Conservation (phyloP, 2,797 vertebrate genomes). For the Sebastes iracundus region DNA sequence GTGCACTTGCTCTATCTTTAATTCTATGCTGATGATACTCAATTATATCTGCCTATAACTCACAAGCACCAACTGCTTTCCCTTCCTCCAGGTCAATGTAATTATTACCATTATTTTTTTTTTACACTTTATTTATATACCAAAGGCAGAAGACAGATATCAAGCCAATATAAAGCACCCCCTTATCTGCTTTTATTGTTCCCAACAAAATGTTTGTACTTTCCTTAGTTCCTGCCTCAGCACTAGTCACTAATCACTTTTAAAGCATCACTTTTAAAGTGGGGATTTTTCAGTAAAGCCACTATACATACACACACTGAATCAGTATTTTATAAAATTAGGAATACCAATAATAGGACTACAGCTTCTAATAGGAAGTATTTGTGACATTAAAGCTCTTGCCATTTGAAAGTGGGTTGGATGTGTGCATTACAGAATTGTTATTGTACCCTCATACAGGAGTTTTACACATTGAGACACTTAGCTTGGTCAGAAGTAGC, state of each 20-base stretch:
- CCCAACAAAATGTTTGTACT: not conserved
- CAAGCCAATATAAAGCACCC: not conserved
- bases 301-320: not conserved
- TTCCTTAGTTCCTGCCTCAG: not conserved
- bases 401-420: not conserved
- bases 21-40: not conserved
- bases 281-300: not conserved
- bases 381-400: not conserved
- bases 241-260: not conserved
- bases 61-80: not conserved
- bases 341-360: not conserved
- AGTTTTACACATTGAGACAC: not conserved
- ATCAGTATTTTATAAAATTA: not conserved
- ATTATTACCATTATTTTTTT: not conserved
- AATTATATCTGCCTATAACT: not conserved
- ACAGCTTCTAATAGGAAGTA: not conserved
- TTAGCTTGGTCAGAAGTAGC: not conserved
- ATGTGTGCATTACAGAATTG: not conserved
- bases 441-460: not conserved
- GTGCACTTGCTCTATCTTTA: not conserved
- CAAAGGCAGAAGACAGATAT: not conserved
- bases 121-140: not conserved
- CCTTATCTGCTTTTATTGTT: not conserved
- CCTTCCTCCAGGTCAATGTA: not conserved
- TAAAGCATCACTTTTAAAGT: not conserved